Evolutionary conservation across 2,113 vertebrate species (phyloP), one percentile per base, ranked within the genome.

Genomic region (Meleagris gallopavo): DNA sequence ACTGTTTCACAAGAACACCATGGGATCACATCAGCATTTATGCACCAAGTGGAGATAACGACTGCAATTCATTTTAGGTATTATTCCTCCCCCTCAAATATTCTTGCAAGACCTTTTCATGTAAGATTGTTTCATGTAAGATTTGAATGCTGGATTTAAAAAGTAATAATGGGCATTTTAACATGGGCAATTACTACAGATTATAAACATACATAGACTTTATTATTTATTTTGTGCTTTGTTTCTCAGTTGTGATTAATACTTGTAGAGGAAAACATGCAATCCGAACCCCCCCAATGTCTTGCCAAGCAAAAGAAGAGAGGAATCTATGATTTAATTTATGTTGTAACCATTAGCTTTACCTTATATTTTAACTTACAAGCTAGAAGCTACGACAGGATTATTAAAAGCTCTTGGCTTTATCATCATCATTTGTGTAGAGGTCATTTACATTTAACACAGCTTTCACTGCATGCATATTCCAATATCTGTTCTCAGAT

Each of bases 21-120:
- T 13, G 27, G 72, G 74, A 67, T 43, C 70, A 46, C 67, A 24
- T 12, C 64, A 21, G 30, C 7, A 34, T 2, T 81, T 73, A 69
- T 72, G 71, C 13, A 20, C 74, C 52, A 40, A 77, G 25, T 17
- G 45, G 32, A 27, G 6, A 52, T 13, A 18, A 27, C 27, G 13
- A 7, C 6, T 14, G 8, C 4, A 41, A 40, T 30, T 38, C 45
- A 40, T 32, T 71, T 86, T 81, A 75, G 4, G 0, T 24, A 18
- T 11, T 61, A 15, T 52, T 52, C 3, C 2, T 19, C 0, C 5
- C 5, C 1, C 1, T 3, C 41, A 93, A 41, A 8, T 18, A 64
- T 5, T 21, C 22, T 43, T 2, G 3, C 2, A 20, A 21, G 16
- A 5, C 9, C 34, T 29, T 88, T 77, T 58, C 43, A 25, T 32